These are phyloP conservation scores for Melanotaenia nigrans DNA, from an alignment of 2,797 vertebrate genomes.

Conservation along the genomic window DNA sequence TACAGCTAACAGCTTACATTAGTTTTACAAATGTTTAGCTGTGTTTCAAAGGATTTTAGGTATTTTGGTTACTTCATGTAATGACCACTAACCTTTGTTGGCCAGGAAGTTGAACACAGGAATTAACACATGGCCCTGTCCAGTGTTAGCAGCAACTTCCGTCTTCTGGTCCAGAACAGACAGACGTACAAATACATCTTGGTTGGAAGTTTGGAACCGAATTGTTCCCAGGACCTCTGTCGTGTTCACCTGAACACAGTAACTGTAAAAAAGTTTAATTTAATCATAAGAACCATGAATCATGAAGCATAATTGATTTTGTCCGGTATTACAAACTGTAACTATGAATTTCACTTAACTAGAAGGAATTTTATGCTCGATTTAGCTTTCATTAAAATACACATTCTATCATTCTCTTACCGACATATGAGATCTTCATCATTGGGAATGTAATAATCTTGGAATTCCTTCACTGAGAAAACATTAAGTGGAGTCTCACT, in stretches of 20 bases:
- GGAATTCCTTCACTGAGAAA: slow-evolving; percentile 86
- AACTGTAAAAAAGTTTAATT: slow-evolving; percentile 71
- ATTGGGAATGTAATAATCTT: slow-evolving; percentile 90
- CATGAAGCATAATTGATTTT: neutral
- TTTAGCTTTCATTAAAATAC: neutral
- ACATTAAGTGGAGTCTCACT: slow-evolving; percentile 73
- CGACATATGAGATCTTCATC: slow-evolving; percentile 88
- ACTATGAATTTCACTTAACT: neutral
- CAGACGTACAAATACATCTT: slow-evolving; percentile 85
- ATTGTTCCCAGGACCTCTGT: slow-evolving; percentile 82
- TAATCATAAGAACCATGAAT: neutral
- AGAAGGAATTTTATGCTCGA: neutral
- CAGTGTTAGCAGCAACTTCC: slow-evolving; percentile 73
- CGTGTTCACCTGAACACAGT: slow-evolving; percentile 76
- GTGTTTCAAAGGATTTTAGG: neutral
- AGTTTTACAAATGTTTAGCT: neutral
- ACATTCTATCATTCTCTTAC: slow-evolving; percentile 51
- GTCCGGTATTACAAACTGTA: neutral
- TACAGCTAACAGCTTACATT: neutral
- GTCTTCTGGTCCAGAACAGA: slow-evolving; percentile 88
- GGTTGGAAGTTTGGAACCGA: slow-evolving; percentile 87
- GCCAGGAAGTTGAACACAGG: slow-evolving; percentile 86
- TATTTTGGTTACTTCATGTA: neutral
- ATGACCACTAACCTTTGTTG: slow-evolving; percentile 62
- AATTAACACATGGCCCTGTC: slow-evolving; percentile 87